A percentile compares a stretch with the other conserved stretches of the same genome.
Evolutionary conservation across 92 coral and sea anemone genomes (phyloP).

Genomic region (Bergia puertoricense): DNA sequence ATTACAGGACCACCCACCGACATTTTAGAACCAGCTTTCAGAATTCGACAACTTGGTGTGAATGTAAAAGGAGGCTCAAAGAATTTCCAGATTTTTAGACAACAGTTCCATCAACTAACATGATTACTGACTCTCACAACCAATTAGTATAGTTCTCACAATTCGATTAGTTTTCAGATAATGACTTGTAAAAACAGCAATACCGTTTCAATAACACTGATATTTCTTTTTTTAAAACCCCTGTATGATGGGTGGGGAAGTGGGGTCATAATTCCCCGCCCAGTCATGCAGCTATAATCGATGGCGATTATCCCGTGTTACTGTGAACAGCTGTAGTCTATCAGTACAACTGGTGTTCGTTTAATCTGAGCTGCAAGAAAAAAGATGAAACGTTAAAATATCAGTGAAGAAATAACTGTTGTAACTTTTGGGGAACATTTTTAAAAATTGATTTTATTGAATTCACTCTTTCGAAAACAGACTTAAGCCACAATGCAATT

Average conservation of each 20-base stretch:
- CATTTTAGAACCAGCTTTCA: not conserved
- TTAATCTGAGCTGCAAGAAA: not conserved
- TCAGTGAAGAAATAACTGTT: not conserved
- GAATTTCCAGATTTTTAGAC: not conserved
- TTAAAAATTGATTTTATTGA: no score
- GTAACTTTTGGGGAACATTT: not conserved
- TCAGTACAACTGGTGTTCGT: not conserved
- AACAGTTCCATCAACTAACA: not conserved
- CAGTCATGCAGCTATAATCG: not conserved
- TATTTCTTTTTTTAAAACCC: no score
- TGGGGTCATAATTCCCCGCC: not conserved
- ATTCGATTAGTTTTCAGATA: not conserved
- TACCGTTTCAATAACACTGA: not conserved
- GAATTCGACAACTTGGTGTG: not conserved
- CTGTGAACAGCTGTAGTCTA: not conserved
- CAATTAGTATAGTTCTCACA: not conserved
- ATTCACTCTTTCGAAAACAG: not conserved
- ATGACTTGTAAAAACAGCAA: not conserved
- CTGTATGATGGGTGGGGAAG: not conserved
- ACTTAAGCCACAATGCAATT: not conserved
- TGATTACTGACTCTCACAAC: not conserved
- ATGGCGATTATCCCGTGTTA: not conserved
- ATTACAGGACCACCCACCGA: not conserved
- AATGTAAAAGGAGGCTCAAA: no score
- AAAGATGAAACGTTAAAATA: not conserved